Conservation (phyloP, 2,113 vertebrate genomes). For the Dermatemys mawii region DNA sequence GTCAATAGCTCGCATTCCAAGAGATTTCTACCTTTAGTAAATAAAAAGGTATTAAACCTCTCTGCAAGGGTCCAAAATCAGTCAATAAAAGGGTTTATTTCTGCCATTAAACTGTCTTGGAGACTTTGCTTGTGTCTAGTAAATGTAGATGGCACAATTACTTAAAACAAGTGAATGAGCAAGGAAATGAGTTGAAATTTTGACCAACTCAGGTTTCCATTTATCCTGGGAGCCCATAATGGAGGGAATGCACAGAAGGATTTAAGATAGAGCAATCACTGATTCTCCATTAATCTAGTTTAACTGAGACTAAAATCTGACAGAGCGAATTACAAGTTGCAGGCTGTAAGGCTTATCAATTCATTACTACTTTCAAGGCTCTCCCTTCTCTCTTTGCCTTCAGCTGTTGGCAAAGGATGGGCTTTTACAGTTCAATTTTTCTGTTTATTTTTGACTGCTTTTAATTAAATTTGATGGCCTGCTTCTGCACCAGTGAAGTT, state of each 20-base stretch:
- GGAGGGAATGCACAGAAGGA: constrained; percentile 40
- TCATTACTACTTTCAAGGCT: constrained; percentile 78
- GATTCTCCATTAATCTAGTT: constrained; percentile 79
- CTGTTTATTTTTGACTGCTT: constrained; percentile 83
- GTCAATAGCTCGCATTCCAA: neutral
- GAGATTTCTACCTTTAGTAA: constrained; percentile 10
- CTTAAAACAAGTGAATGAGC: constrained; percentile 58
- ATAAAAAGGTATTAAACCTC: constrained; percentile 27
- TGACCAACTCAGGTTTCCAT: constrained; percentile 63
- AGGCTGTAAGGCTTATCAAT: constrained; percentile 75
- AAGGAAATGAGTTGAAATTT: constrained; percentile 70
- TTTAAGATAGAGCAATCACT: constrained; percentile 71
- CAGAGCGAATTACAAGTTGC: constrained; percentile 74
- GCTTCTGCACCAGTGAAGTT: constrained; percentile 75
- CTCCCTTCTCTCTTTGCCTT: constrained; percentile 64
- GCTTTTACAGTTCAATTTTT: constrained; percentile 80
- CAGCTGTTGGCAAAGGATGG: constrained; percentile 76
- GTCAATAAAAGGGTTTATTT: constrained; percentile 56
- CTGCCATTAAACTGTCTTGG: constrained; percentile 40
- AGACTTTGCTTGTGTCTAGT: constrained; percentile 27
- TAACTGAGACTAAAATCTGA: constrained; percentile 79
- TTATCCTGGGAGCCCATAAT: constrained; percentile 49
- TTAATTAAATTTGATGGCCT: constrained; percentile 87
- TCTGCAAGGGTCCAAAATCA: neutral
- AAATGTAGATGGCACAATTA: constrained; percentile 56